These are phyloP conservation scores for Pelochelys cantorii DNA, from an alignment of 2,797 vertebrate genomes.

Conservation along the genomic window DNA sequence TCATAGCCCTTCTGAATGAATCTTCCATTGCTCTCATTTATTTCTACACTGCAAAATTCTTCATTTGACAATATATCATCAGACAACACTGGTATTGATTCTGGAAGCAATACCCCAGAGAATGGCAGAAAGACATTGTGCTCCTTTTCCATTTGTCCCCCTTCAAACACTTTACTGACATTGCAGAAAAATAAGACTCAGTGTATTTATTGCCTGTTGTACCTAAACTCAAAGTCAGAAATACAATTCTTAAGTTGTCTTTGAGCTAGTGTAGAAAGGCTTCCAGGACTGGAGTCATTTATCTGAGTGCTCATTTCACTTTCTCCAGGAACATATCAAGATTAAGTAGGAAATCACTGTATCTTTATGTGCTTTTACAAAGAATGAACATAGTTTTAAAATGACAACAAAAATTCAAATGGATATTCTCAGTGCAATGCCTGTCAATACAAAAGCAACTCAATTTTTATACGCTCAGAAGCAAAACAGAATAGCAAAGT, in stretches of 20 bases:
- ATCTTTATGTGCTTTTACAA: conserved; percentile 47
- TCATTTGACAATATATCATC: conserved; percentile 33
- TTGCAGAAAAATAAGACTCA: conserved; percentile 39
- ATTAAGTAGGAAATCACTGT: conserved; percentile 52
- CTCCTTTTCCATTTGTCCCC: conserved; percentile 21
- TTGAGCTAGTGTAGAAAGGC: background rate
- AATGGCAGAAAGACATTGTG: conserved; percentile 12
- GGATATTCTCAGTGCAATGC: conserved; percentile 56
- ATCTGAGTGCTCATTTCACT: conserved; percentile 60
- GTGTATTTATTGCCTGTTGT: conserved; percentile 57
- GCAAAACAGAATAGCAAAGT: conserved; percentile 62
- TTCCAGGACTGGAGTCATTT: conserved; percentile 64
- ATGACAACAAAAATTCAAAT: conserved; percentile 66
- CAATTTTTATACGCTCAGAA: conserved; percentile 53
- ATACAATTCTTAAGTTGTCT: conserved; percentile 36
- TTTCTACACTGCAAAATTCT: conserved; percentile 37
- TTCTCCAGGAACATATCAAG: conserved; percentile 50
- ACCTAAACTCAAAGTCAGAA: conserved; percentile 18
- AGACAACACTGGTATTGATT: conserved; percentile 60
- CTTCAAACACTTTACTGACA: background rate
- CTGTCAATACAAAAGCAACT: conserved; percentile 69
- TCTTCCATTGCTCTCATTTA: background rate
- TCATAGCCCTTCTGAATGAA: conserved; percentile 14
- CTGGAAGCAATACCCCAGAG: conserved; percentile 29
- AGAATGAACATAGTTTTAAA: conserved; percentile 46